A percentile compares a stretch with the other conserved stretches of the same genome.
phyloP scores from a whole-genome alignment of 1,140 invertebrate genomes.

The Papilio helenus region DNA sequence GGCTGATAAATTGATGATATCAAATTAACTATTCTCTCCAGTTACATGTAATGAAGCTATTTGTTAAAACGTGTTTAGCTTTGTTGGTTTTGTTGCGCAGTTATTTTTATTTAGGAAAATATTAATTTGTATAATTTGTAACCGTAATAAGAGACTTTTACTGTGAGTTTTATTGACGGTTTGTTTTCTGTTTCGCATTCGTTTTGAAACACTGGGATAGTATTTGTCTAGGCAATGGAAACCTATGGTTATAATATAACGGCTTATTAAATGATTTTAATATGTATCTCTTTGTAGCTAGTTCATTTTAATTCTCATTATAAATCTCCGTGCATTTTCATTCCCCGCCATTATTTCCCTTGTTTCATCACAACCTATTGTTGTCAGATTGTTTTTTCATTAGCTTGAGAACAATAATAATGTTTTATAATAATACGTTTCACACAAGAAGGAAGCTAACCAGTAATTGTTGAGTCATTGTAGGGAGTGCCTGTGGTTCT shows the following conservation, averaged over 20 bases:
- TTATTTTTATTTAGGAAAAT: too few relatives aligned
- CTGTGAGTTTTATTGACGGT: too few relatives aligned
- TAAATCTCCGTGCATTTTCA: constrained; percentile 1
- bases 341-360: not conserved
- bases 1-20: constrained; percentile 14
- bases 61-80: not conserved
- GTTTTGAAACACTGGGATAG: too few relatives aligned
- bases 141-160: too few relatives aligned
- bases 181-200: too few relatives aligned
- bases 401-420: not conserved
- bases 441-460: not conserved
- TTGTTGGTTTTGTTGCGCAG: not conserved
- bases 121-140: too few relatives aligned
- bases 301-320: not conserved
- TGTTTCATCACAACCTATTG: not conserved
- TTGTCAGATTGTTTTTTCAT: not conserved
- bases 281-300: not conserved
- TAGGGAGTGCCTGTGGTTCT: not conserved
- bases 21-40: not conserved
- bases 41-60: constrained; percentile 11
- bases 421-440: not conserved
- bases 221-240: too few relatives aligned
- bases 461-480: not conserved
- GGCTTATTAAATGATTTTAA: not conserved
- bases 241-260: not conserved